phyloP scores from a whole-genome alignment of 2,797 vertebrate genomes.

The Chromobotia macracanthus region DNA sequence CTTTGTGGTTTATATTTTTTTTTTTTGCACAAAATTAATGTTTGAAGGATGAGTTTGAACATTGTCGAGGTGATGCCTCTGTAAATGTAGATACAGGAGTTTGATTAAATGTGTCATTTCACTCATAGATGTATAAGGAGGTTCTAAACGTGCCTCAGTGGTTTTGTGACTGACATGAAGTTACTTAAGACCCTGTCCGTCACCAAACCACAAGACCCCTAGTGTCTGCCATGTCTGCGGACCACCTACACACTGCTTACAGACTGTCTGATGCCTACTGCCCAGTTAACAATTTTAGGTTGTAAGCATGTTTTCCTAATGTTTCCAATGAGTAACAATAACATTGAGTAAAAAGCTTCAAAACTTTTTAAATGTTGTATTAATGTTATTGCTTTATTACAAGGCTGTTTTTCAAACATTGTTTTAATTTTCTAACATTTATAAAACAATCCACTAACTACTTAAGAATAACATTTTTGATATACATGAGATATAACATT shows the following conservation, averaged over 20 bases:
- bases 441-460: too few species aligned
- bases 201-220: slow-evolving; percentile 4
- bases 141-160: not conserved
- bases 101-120: slow-evolving; percentile 16
- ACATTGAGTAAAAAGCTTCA: too few species aligned
- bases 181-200: not conserved
- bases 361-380: too few species aligned
- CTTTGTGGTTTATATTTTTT: slow-evolving; percentile 28
- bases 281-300: too few species aligned
- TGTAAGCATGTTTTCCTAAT: too few species aligned
- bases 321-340: too few species aligned
- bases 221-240: not conserved
- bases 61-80: not conserved
- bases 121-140: not conserved
- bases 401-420: too few species aligned
- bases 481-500: too few species aligned
- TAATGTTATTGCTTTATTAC: too few species aligned
- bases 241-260: not conserved
- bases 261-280: not conserved
- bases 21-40: slow-evolving; percentile 19
- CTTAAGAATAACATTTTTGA: too few species aligned
- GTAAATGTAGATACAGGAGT: slow-evolving; percentile 22
- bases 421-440: too few species aligned
- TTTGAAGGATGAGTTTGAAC: slow-evolving; percentile 16
- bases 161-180: not conserved